Conservation (phyloP, 30 jellyfish, hydroid and myxozoan species). For the Aurelia aurita complex sp. Pacific region DNA sequence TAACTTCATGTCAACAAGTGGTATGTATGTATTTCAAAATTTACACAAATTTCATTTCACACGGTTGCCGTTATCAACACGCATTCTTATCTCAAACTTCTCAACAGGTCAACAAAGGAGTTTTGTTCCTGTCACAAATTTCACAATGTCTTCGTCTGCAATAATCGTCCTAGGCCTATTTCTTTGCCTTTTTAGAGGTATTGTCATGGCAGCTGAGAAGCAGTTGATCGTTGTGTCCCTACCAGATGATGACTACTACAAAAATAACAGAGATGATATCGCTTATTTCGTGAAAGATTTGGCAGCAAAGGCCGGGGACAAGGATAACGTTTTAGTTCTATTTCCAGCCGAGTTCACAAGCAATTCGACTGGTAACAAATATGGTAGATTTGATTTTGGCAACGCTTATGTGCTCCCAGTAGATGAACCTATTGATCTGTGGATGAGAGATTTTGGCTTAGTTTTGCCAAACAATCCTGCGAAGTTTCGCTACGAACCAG, state of each 20-base stretch:
- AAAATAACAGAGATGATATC: slow-evolving; percentile 39
- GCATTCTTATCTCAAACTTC: too few species aligned
- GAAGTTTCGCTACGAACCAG: slow-evolving; percentile 56
- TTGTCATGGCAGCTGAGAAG: slow-evolving; percentile 55
- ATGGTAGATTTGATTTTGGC: slow-evolving; percentile 53
- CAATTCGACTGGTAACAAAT: background rate
- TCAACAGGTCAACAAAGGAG: too few species aligned
- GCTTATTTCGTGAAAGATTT: slow-evolving; percentile 51
- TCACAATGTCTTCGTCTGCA: too few species aligned
- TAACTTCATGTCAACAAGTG: too few species aligned
- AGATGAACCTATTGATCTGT: slow-evolving; percentile 54
- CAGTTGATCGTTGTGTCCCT: slow-evolving; percentile 55
- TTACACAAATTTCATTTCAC: too few species aligned
- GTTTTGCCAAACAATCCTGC: slow-evolving; percentile 39
- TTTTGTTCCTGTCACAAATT: too few species aligned
- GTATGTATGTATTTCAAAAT: too few species aligned
- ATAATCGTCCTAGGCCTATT: background rate
- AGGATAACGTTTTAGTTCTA: slow-evolving; percentile 46
- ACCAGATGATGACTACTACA: slow-evolving; percentile 57
- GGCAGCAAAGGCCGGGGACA: slow-evolving; percentile 53
- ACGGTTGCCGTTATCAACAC: too few species aligned
- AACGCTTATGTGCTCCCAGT: slow-evolving; percentile 39
- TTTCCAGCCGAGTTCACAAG: slow-evolving; percentile 29
- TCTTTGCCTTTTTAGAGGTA: slow-evolving; percentile 13
- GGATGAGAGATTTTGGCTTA: slow-evolving; percentile 71